Base-by-base conservation (phyloP, 2,797 vertebrate species). In the Falco cherrug region DNA sequence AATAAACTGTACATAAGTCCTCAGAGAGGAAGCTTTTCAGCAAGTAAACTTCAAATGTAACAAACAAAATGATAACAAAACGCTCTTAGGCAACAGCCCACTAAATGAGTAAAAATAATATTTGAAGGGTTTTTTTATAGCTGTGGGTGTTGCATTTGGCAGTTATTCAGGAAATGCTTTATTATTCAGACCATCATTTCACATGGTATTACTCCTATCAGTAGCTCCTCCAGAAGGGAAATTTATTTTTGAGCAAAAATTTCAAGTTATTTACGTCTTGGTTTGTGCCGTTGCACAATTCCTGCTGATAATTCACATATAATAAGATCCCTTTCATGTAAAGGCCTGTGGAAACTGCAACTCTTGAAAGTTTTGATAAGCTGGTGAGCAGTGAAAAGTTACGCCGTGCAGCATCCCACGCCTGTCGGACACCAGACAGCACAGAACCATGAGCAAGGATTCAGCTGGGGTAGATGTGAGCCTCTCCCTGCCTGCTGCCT, bases 331-430 rank as follows among this genome's bases (percentile, higher is more conserved):
- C 45, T 64, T 59, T 75, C 8, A 8, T 18, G 13, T 68, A 21
- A 73, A 64, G n/a, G 21, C 41, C 39, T 37, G 16, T 68, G 37
- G 68, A 71, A 83, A 48, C 50, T 13, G 50, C 56, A 83, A 1
- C 37, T 69, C 59, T 60, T 56, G 11, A 37, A 63, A 75, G 48
- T 35, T 74, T 82, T 45, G 22, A 43, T 82, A 84, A 65, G 39
- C 48, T 80, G 54, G n/a, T 4, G 25, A 76, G n/a, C 41, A 47
- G 18, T 56, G 45, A 51, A 86, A 71, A 48, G 56, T 43, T 16
- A 12, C 41, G 67, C 39, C 0, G 0, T 76, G 80, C 14, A 47
- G 22, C 14, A 31, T 77, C 51, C 47, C 1, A 0, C 0, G 0
- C 54, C 51, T 45, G 16, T 78, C 2, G 1, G 43, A 39, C 16